Evolutionary conservation across 2,888 invertebrate genomes (phyloP), one percentile per base, ranked within the genome.

Genomic region (Hartigia nigra): DNA sequence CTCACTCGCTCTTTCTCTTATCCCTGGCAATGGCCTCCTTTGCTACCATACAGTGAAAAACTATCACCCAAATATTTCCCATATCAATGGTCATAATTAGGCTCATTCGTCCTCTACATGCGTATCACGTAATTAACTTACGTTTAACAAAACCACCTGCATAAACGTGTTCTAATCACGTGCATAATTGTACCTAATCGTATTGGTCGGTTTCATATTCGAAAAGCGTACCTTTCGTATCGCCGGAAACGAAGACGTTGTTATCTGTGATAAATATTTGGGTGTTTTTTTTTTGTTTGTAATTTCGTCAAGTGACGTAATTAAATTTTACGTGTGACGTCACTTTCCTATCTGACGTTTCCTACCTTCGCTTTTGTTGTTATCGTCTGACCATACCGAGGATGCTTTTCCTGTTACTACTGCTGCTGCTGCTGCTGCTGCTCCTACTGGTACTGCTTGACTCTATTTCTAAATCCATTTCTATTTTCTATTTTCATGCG

Each of bases 401-500:
- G 55, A 23, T 55, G 9, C 55, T 55, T 23, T 55, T 55, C 5
- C 23, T 55, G 5, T 23, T 23, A 9, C 23, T 55, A 9, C 1
- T 9, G 55, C 55, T 23, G 3, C 23, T 55, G 55, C 23, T 23
- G 4, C 55, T 23, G 0, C 0, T 55, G 14, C 55, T 9, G 23
- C 55, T 14, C 4, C 39, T 39, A 11, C 34, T 34, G 34, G 34
- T 37, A 23, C 55, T 55, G 55, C 55, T 55, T 55, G 23, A 82
- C 85, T 86, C 89, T 89, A 90, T 90, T 89, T 88, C 87, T 85
- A 88, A 83, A 86, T 86, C 82, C 84, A 84, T 87, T 87, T 87
- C 87, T 87, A 89, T 89, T 88, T 88, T 89, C 89, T 88, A 88
- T 89, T 88, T 88, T 84, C 85, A 87, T 83, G 84, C 85, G 85